Evolutionary conservation across 37 sponge, comb jelly and placozoan genomes (phyloP).

Genomic region (Oopsacas minuta): DNA sequence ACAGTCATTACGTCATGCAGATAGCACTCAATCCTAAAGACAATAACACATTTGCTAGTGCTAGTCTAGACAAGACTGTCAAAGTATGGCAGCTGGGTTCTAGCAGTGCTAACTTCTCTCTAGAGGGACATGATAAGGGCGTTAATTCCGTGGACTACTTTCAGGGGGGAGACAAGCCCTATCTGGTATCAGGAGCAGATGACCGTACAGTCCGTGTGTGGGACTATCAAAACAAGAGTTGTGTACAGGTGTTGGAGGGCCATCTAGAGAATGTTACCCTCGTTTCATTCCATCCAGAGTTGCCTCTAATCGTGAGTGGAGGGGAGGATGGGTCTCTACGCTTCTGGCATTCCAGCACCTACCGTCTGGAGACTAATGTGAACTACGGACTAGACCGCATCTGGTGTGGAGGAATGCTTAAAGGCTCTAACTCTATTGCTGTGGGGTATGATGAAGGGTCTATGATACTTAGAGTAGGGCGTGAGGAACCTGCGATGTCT

Average conservation of each 20-base stretch:
- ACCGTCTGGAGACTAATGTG: conserved; percentile 90
- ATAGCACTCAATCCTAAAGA: conserved; percentile 97
- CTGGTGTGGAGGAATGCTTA: conserved; percentile 61
- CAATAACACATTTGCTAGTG: conserved; percentile 95
- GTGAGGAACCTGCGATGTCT: conserved; percentile 96
- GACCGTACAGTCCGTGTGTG: conserved; percentile 40
- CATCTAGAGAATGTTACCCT: conserved; percentile 90
- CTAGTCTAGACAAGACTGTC: conserved; percentile 80
- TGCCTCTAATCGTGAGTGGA: conserved; percentile 86
- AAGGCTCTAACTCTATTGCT: conserved; percentile 72
- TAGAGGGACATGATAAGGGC: conserved; percentile 94
- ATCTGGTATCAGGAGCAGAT: conserved; percentile 91
- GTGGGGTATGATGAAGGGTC: conserved; percentile 94
- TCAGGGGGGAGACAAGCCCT: conserved; percentile 95
- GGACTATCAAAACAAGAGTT: conserved; percentile 68
- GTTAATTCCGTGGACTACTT: conserved; percentile 93
- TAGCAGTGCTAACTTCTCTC: conserved; percentile 81
- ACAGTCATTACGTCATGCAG: conserved; percentile 97
- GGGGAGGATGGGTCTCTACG: conserved; percentile 86
- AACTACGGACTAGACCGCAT: conserved; percentile 97
- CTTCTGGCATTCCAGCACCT: conserved; percentile 88
- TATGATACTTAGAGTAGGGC: conserved; percentile 81
- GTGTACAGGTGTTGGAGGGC: conserved; percentile 92
- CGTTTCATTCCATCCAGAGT: conserved; percentile 83
- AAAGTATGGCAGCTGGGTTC: conserved; percentile 97